Percentiles rank a stretch among this genome's conserved stretches.
Conservation (phyloP, 2,113 vertebrate genomes). For the Mus musculus region GRCm39 chr1:179204501-179205000, state of each 20-base stretch:
- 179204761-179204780: background rate
- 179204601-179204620: background rate
- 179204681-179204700: background rate
- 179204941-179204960: constrained; percentile 66
- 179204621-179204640: background rate
- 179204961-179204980: constrained; percentile 61
- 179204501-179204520: background rate
- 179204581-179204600: background rate
- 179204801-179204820: constrained; percentile 62
- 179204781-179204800: background rate
- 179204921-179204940: constrained; percentile 75
- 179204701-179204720: background rate
- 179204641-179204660: background rate
- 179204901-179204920: constrained; percentile 78
- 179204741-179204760: background rate
- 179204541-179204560: background rate
- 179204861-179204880: constrained; percentile 75
- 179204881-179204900: constrained; percentile 62
- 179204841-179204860: constrained; percentile 60
- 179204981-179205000: constrained; percentile 80
- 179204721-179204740: background rate
- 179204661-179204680: background rate
- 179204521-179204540: background rate
- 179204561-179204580: background rate
- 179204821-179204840: constrained; percentile 62